A percentile compares a stretch with the other conserved stretches of the same genome.
Conservation (phyloP, 2,888 invertebrate genomes). For the Drosophila siamana region DNA sequence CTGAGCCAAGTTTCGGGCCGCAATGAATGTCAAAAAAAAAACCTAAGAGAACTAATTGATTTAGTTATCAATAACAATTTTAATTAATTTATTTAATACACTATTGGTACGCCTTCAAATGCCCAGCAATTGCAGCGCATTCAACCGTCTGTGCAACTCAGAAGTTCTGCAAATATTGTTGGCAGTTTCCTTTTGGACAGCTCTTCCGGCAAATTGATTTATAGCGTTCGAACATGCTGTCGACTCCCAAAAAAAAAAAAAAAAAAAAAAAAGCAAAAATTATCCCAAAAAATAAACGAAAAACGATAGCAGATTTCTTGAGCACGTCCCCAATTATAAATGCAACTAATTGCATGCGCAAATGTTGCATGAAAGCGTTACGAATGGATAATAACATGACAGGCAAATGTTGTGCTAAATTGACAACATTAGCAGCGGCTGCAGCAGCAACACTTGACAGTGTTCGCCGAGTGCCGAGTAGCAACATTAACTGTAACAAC, state of each 20-base stretch:
- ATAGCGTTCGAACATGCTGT: conserved; percentile 75
- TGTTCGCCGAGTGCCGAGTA: conserved; percentile 20
- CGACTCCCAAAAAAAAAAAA: conserved; percentile 36
- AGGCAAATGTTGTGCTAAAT: conserved; percentile 76
- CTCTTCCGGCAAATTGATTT: conserved; percentile 70
- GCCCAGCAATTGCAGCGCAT: conserved; percentile 39
- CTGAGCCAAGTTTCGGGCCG: not conserved
- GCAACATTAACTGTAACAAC: conserved; percentile 15
- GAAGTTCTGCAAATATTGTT: conserved; percentile 27
- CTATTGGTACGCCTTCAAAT: not conserved
- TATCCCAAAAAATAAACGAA: not conserved
- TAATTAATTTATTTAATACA: not conserved
- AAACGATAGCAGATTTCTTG: conserved; percentile 22
- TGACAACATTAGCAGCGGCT: conserved; percentile 70
- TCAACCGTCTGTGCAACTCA: conserved; percentile 1
- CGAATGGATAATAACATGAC: conserved; percentile 70
- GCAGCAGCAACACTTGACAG: conserved; percentile 39
- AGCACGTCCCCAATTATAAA: conserved; percentile 74
- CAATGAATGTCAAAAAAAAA: conserved; percentile 15
- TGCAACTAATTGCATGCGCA: conserved; percentile 71
- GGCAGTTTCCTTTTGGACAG: conserved; percentile 52
- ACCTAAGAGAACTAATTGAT: conserved; percentile 6
- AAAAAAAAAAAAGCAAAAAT: not conserved
- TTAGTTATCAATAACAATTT: not conserved
- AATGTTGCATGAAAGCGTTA: conserved; percentile 76